Evolutionary conservation across 2,888 invertebrate species (phyloP).

Genomic region (Cheilosia variabilis): DNA sequence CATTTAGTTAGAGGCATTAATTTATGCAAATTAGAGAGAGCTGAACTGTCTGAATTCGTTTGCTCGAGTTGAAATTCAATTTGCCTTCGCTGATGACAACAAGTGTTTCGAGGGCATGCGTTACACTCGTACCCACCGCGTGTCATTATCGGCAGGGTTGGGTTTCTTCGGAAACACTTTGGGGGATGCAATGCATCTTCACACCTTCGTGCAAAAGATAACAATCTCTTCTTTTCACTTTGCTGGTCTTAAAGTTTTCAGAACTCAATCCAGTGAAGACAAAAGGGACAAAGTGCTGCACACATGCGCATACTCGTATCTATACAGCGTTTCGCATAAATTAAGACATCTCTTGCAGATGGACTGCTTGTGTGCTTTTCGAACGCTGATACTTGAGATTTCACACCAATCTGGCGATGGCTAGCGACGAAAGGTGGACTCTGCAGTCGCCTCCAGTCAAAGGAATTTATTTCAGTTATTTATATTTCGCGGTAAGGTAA

Average conservation of each 20-base stretch:
- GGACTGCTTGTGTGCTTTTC: constrained; percentile 30
- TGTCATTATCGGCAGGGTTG: neutral
- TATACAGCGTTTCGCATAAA: constrained; percentile 61
- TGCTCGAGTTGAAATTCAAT: constrained; percentile 21
- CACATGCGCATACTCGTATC: constrained; percentile 31
- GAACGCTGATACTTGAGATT: constrained; percentile 44
- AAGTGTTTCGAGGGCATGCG: constrained; percentile 3
- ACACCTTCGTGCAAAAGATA: constrained; percentile 53
- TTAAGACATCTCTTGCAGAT: constrained; percentile 65
- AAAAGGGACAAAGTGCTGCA: constrained; percentile 39
- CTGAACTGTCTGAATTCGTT: neutral
- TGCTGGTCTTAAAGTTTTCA: constrained; percentile 8
- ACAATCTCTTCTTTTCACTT: constrained; percentile 40
- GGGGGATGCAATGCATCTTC: constrained; percentile 33
- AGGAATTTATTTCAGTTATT: constrained; percentile 54
- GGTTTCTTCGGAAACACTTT: constrained; percentile 25
- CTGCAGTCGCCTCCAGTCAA: constrained; percentile 44
- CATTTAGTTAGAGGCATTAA: constrained; percentile 40
- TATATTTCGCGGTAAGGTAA: constrained; percentile 29
- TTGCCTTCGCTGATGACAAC: neutral
- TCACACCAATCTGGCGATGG: constrained; percentile 48
- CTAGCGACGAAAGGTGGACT: constrained; percentile 47
- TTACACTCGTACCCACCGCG: neutral
- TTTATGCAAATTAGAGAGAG: constrained; percentile 68
- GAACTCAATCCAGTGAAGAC: constrained; percentile 7